Conservation (phyloP, 2,888 invertebrate species). For the Drosophila planitibia region DNA sequence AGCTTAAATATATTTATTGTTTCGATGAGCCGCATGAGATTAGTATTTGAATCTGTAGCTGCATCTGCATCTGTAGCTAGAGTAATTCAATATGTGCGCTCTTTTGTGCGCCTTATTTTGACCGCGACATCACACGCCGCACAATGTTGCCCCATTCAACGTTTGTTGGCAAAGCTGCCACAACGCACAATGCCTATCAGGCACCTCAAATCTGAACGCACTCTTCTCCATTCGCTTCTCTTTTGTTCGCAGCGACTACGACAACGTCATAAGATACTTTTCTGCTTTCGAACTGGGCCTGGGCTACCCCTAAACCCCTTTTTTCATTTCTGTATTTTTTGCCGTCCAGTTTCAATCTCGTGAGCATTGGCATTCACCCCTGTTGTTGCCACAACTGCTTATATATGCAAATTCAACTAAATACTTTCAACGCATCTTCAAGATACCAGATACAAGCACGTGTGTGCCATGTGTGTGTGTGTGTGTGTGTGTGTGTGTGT, state of each 20-base stretch:
- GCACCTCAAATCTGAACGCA: conserved; percentile 79
- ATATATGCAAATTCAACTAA: conserved; percentile 78
- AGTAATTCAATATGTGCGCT: conserved; percentile 50
- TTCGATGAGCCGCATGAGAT: conserved; percentile 1
- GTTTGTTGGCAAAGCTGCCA: conserved; percentile 78
- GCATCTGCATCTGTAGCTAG: conserved; percentile 6
- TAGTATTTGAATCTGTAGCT: conserved; percentile 14
- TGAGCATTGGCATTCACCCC: conserved; percentile 50
- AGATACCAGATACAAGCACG: conserved; percentile 51
- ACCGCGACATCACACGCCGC: conserved; percentile 83
- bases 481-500: conserved; percentile 4
- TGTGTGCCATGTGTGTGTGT: conserved; percentile 7
- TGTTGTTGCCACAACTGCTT: conserved; percentile 78
- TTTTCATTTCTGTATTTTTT: conserved; percentile 6
- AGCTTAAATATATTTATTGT: not conserved
- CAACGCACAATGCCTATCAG: conserved; percentile 76
- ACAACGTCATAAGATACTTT: conserved; percentile 81
- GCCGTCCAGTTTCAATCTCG: conserved; percentile 7
- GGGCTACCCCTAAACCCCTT: conserved; percentile 53
- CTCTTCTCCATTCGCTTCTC: conserved; percentile 28
- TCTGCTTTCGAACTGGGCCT: conserved; percentile 17
- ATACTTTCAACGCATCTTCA: conserved; percentile 79
- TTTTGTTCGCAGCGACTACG: conserved; percentile 49
- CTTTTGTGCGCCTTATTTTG: conserved; percentile 80
- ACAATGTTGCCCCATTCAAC: conserved; percentile 78